A percentile compares a stretch with the other conserved stretches of the same genome.
Evolutionary conservation across 2,888 invertebrate species (phyloP).

Genomic region (Diploptera punctata): DNA sequence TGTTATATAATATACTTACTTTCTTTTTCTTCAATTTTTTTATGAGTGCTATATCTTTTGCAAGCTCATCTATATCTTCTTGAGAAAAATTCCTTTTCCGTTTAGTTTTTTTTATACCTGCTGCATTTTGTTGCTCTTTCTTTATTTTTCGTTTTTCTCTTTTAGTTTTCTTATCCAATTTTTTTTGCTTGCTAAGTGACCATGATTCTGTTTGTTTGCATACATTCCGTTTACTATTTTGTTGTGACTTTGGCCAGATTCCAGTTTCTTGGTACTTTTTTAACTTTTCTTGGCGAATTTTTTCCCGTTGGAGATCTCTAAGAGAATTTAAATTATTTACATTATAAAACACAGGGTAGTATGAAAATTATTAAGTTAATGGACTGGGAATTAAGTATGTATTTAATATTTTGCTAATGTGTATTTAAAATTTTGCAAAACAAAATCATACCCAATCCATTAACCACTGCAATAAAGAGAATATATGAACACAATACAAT

Average conservation of each 20-base stretch:
- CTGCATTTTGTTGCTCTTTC: slow-evolving; percentile 51
- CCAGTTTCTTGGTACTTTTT: slow-evolving; percentile 75
- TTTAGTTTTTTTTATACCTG: slow-evolving; percentile 56
- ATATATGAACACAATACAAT: no score
- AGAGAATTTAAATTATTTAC: no score
- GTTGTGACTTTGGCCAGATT: slow-evolving; percentile 71
- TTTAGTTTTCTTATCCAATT: slow-evolving; percentile 68
- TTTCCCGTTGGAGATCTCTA: slow-evolving; percentile 77
- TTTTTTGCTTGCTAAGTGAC: slow-evolving; percentile 77
- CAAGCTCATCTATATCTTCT: slow-evolving; percentile 78
- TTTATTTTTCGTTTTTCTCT: slow-evolving; percentile 67
- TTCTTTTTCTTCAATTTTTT: slow-evolving; percentile 89
- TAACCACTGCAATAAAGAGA: no score
- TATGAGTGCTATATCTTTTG: slow-evolving; percentile 79
- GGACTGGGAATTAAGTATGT: no score
- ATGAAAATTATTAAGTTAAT: no score
- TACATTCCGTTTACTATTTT: slow-evolving; percentile 54
- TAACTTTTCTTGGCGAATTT: slow-evolving; percentile 73
- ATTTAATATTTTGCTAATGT: no score
- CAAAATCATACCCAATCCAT: no score
- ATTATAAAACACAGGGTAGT: no score
- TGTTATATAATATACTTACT: slow-evolving; percentile 50
- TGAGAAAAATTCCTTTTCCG: slow-evolving; percentile 65
- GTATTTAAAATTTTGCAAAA: no score
- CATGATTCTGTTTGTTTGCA: slow-evolving; percentile 74